phyloP scores from a whole-genome alignment of 1,140 invertebrate genomes.

The Pseudomyrmex sp. region DNA sequence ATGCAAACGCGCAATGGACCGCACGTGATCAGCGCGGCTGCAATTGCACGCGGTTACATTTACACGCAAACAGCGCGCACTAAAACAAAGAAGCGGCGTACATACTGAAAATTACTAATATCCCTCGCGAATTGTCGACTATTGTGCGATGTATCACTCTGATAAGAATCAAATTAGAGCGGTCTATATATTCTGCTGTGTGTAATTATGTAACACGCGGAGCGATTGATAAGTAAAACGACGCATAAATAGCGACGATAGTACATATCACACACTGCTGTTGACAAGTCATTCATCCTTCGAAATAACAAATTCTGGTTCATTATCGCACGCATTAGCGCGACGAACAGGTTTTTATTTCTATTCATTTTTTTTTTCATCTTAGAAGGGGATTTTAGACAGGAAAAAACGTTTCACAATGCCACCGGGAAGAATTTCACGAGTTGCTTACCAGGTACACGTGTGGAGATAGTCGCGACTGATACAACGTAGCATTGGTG shows the following conservation, averaged over 20 bases:
- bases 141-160: slow-evolving; percentile 38
- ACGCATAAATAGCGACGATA: too few species aligned
- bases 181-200: not conserved
- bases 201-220: too few species aligned
- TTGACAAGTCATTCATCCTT: too few species aligned
- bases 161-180: slow-evolving; percentile 53
- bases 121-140: slow-evolving; percentile 51
- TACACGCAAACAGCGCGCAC: slow-evolving; percentile 18
- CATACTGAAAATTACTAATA: slow-evolving; percentile 60
- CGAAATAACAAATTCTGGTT: too few species aligned
- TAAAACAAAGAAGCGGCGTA: slow-evolving; percentile 38
- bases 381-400: not conserved
- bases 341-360: not conserved
- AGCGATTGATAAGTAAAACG: too few species aligned
- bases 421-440: slow-evolving; percentile 16
- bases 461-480: slow-evolving; percentile 13
- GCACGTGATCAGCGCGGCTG: slow-evolving; percentile 47
- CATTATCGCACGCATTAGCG: not conserved
- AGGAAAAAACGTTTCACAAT: slow-evolving; percentile 21
- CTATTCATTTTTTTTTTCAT: not conserved
- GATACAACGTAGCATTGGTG: slow-evolving; percentile 7
- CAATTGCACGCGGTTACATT: slow-evolving; percentile 53
- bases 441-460: not conserved
- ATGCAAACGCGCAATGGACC: slow-evolving; percentile 61
- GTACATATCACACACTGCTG: too few species aligned